Base-by-base conservation (phyloP, 2,888 invertebrate genomes). In the Drosophila tanythrix region DNA sequence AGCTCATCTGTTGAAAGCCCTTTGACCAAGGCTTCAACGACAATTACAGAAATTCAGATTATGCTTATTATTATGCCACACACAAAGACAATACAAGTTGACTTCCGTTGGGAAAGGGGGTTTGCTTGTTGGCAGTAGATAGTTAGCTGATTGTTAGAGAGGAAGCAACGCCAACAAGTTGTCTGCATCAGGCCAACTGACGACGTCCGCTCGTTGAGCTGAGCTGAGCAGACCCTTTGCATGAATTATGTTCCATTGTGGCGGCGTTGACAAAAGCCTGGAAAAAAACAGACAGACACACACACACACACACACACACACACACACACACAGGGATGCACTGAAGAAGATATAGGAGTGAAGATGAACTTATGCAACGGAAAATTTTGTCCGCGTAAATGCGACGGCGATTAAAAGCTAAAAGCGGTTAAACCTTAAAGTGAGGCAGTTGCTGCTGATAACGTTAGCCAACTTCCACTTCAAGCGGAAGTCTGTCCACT, bases 191-290 rank as follows among this genome's bases (percentile, higher is more conserved):
- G 53, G 59, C 40, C 43, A 66, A 57, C 64, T 59, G 67, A 53
- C 76, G 65, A 48, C 74, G 63, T 66, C 77, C 74, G 88, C 64
- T 76, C 51, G 51, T 35, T 55, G 55, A 62, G 76, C 21, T n/a
- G 27, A 40, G 40, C 61, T 8, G 15, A 35, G 25, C 35, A 25
- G 15, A 21, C 21, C n/a, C 53, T 67, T 70, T 52, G 68, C 58
- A 53, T 76, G 72, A 83, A 84, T 77, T 82, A 77, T 77, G 67
- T 65, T 82, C 68, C 73, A 83, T 82, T 88, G 83, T 84, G 69
- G 18, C 27, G 40, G n/a, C 53, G 29, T 59, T 65, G 77, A 83
- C 83, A 83, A 83, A 86, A 65, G 52, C 48, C 33, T 51, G 51
- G 38, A 51, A 55, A 59, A 51, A 48, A 48, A 61, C 21, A 13